These are phyloP conservation scores for Panzeria rudis DNA, from an alignment of 2,888 invertebrate genomes.

Conservation along the genomic window DNA sequence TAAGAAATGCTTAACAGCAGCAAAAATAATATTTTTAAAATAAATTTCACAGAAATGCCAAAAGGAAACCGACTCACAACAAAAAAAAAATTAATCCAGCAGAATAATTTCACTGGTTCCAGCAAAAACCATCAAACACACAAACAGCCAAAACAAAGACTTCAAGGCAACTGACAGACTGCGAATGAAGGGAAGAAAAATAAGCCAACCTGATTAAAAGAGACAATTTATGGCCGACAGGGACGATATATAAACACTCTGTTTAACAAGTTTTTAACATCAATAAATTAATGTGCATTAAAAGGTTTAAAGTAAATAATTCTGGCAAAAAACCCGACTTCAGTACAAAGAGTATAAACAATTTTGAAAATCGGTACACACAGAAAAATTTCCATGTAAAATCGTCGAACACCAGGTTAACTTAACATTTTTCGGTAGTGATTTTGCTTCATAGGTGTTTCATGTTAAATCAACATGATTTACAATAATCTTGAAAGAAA, in stretches of 20 bases:
- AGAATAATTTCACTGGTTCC: constrained; percentile 13
- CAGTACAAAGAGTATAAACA: no score
- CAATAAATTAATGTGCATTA: constrained; percentile 50
- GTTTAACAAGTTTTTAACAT: constrained; percentile 14
- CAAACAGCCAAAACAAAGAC: neutral
- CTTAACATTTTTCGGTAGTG: no score
- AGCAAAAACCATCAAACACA: neutral
- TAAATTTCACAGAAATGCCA: constrained; percentile 2
- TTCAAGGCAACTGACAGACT: neutral
- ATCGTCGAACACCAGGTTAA: no score
- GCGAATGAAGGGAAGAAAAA: neutral
- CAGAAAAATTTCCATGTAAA: no score
- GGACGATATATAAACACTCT: neutral
- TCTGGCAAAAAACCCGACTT: no score
- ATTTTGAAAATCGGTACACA: no score
- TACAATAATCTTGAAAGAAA: no score
- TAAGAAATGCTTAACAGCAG: constrained; percentile 1
- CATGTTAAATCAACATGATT: no score
- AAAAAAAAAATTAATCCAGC: neutral
- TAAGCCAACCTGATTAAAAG: constrained; percentile 15
- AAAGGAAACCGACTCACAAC: constrained; percentile 13
- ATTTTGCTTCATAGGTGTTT: no score
- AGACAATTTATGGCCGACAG: constrained; percentile 36
- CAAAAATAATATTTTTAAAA: constrained; percentile 13
- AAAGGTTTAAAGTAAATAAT: neutral